Conservation (phyloP, 2,888 invertebrate species). For the Allacma fusca region DNA sequence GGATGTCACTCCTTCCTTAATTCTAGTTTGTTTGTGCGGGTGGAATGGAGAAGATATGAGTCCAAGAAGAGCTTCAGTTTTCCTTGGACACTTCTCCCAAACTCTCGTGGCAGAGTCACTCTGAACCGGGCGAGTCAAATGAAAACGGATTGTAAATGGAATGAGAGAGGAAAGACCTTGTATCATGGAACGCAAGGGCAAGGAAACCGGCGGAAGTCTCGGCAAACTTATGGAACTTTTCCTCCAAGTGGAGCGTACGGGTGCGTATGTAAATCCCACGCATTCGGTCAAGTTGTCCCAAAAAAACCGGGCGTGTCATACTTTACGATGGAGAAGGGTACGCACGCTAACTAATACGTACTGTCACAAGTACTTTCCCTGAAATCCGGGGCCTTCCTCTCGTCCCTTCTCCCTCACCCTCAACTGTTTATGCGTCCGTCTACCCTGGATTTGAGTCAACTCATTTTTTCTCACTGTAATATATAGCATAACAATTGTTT, state of each 20-base stretch:
- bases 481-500: too few relatives aligned
- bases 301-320: too few relatives aligned
- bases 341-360: too few relatives aligned
- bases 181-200: conserved; percentile 11
- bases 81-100: conserved; percentile 12
- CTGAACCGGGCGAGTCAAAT: conserved; percentile 18
- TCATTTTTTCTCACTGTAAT: too few relatives aligned
- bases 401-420: neutral
- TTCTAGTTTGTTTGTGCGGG: conserved; percentile 31
- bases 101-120: neutral
- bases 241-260: neutral
- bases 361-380: too few relatives aligned
- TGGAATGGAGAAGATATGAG: conserved; percentile 8
- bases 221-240: conserved; percentile 1
- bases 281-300: too few relatives aligned
- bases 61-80: neutral
- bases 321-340: too few relatives aligned
- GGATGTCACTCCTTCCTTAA: conserved; percentile 6
- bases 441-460: neutral
- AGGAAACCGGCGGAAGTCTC: neutral
- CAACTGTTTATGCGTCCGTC: conserved; percentile 35
- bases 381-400: too few relatives aligned
- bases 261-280: too few relatives aligned
- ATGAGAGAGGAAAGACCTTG: conserved; percentile 24
- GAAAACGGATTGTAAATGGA: conserved; percentile 31